phyloP scores from a whole-genome alignment of 1,140 invertebrate species.

The Papilio xuthus region DNA sequence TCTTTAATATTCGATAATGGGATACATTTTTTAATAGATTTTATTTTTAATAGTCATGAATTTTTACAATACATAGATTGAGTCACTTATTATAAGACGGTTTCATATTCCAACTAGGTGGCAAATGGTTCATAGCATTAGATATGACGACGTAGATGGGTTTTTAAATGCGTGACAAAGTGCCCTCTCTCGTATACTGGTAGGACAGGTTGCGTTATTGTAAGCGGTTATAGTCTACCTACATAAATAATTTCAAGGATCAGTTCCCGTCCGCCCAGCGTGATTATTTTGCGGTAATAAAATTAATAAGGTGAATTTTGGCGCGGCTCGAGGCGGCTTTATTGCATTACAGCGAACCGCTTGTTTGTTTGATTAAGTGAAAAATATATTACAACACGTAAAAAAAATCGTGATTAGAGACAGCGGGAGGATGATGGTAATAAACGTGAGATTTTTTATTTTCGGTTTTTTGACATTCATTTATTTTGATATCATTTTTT shows the following conservation, averaged over 20 bases:
- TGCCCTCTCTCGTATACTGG: not conserved
- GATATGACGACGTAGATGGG: not conserved
- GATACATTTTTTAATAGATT: too few species aligned
- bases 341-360: conserved; percentile 63
- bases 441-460: not conserved
- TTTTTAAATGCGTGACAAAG: conserved; percentile 24
- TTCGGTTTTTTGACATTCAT: not conserved
- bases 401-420: conserved; percentile 16
- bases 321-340: conserved; percentile 55
- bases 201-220: not conserved
- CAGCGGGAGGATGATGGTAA: not conserved
- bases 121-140: not conserved
- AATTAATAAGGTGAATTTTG: conserved; percentile 75
- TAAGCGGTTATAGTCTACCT: conserved; percentile 44
- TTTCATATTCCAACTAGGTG: too few species aligned
- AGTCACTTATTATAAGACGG: too few species aligned
- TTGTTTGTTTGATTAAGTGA: conserved; percentile 50
- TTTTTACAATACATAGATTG: too few species aligned
- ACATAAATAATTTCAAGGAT: conserved; percentile 71
- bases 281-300: conserved; percentile 71
- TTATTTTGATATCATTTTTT: not conserved
- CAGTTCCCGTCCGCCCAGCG: conserved; percentile 52
- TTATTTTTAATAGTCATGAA: too few species aligned
- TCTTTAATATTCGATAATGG: not conserved
- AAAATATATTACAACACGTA: conserved; percentile 36